Conservation (phyloP, 2,113 vertebrate genomes). For the Gambusia affinis region DNA sequence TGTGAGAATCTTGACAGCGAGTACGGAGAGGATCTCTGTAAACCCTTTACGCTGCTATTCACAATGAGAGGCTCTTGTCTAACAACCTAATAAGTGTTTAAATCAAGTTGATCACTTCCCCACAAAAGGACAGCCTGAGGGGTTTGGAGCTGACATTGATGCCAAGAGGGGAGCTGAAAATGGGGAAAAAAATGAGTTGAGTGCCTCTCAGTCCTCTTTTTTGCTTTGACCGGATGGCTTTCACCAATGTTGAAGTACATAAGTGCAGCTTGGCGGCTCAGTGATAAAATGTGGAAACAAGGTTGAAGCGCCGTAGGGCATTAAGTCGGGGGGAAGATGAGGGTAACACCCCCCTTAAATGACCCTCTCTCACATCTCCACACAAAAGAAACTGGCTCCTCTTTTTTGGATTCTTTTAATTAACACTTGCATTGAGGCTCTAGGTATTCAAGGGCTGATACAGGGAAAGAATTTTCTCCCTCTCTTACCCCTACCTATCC, state of each 20-base stretch:
- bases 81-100: conserved; percentile 76
- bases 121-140: conserved; percentile 72
- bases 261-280: conserved; percentile 72
- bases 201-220: conserved; percentile 70
- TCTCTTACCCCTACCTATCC: conserved; percentile 35
- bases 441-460: conserved; percentile 70
- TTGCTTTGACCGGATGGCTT: conserved; percentile 72
- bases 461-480: conserved; percentile 76
- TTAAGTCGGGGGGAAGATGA: conserved; percentile 64
- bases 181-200: conserved; percentile 62
- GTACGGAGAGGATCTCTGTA: conserved; percentile 50
- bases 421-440: conserved; percentile 84
- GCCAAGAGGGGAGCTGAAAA: conserved; percentile 65
- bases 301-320: conserved; percentile 75
- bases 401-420: conserved; percentile 87
- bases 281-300: conserved; percentile 75
- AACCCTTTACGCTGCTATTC: conserved; percentile 52
- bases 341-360: conserved; percentile 73
- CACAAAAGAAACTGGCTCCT: conserved; percentile 81
- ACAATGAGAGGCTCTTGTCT: conserved; percentile 71
- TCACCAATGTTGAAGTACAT: conserved; percentile 72
- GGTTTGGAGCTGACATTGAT: conserved; percentile 68
- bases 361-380: conserved; percentile 73
- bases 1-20: conserved; percentile 63
- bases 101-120: conserved; percentile 81